These are phyloP conservation scores for Drosophila aff. DNA, from an alignment of 1,140 invertebrate species.

Conservation along the genomic window DNA sequence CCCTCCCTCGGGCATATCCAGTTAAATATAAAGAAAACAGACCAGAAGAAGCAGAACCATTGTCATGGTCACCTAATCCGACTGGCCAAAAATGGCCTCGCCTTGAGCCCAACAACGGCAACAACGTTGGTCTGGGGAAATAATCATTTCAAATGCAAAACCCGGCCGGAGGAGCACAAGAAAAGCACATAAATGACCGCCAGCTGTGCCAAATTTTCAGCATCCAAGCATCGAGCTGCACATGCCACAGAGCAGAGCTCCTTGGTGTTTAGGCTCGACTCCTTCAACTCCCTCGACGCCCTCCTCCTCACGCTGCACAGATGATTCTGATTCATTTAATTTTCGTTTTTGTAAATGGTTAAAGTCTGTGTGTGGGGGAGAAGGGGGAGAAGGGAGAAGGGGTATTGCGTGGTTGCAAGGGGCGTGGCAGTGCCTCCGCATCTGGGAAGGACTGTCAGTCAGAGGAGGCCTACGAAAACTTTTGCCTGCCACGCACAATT, in stretches of 20 bases:
- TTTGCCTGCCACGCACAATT: slow-evolving; percentile 82
- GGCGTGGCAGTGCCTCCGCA: slow-evolving; percentile 31
- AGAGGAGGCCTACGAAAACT: slow-evolving; percentile 52
- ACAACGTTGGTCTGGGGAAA: slow-evolving; percentile 8
- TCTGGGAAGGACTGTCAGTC: slow-evolving; percentile 57
- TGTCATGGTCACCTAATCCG: slow-evolving; percentile 82
- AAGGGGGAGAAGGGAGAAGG: neutral
- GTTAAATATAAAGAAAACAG: slow-evolving; percentile 43
- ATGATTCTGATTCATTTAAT: slow-evolving; percentile 76
- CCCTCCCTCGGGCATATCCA: neutral
- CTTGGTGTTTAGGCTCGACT: neutral
- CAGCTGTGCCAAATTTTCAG: slow-evolving; percentile 73
- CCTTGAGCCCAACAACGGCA: slow-evolving; percentile 23
- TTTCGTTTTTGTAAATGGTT: slow-evolving; percentile 58
- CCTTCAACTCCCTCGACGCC: neutral
- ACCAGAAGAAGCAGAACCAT: slow-evolving; percentile 36
- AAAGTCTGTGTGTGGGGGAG: slow-evolving; percentile 15
- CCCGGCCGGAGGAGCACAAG: neutral
- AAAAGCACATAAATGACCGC: slow-evolving; percentile 62
- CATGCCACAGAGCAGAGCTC: slow-evolving; percentile 37
- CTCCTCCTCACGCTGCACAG: slow-evolving; percentile 62
- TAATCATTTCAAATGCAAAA: slow-evolving; percentile 79
- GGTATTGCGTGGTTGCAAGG: slow-evolving; percentile 11
- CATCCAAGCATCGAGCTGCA: slow-evolving; percentile 49
- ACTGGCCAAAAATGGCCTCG: slow-evolving; percentile 60